Percentiles rank a stretch among this genome's conserved stretches.
Evolutionary conservation across 2,797 vertebrate species (phyloP).

Genomic region (Pogonophryne albipinna): DNA sequence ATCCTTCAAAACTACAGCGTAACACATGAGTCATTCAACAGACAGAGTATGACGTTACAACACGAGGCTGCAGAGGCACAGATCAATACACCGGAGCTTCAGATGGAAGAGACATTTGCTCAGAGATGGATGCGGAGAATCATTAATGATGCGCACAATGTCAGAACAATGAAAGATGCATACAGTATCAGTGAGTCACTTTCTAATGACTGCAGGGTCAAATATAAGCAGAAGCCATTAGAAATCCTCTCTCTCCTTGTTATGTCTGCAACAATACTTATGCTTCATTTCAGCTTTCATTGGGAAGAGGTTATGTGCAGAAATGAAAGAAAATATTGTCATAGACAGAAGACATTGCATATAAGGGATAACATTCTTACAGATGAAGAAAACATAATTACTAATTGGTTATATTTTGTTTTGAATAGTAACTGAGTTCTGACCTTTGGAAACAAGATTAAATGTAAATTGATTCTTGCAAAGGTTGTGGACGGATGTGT

Average conservation of each 20-base stretch:
- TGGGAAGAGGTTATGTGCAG: not conserved
- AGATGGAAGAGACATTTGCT: constrained; percentile 28
- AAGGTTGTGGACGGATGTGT: not conserved
- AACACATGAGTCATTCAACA: constrained; percentile 16
- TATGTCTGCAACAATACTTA: too few species aligned
- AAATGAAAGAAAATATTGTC: constrained; percentile 3
- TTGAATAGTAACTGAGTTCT: not conserved
- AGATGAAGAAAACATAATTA: not conserved
- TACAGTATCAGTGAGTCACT: constrained; percentile 44
- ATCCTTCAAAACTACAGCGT: not conserved
- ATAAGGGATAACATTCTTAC: not conserved
- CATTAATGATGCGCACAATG: constrained; percentile 34
- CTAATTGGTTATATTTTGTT: not conserved
- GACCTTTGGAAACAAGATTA: not conserved
- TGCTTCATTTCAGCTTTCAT: not conserved
- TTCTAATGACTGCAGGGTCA: constrained; percentile 43
- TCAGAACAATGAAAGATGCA: constrained; percentile 41
- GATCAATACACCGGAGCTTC: constrained; percentile 45
- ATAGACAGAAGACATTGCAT: not conserved
- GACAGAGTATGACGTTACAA: constrained; percentile 37
- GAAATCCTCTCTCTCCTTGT: not conserved
- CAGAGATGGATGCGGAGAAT: constrained; percentile 29
- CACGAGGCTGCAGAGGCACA: constrained; percentile 31
- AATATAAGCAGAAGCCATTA: constrained; percentile 44
- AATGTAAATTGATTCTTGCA: not conserved